A percentile compares a stretch with the other conserved stretches of the same genome.
Conservation (phyloP, 2,888 invertebrate genomes). For the Nectonema munidae region DNA sequence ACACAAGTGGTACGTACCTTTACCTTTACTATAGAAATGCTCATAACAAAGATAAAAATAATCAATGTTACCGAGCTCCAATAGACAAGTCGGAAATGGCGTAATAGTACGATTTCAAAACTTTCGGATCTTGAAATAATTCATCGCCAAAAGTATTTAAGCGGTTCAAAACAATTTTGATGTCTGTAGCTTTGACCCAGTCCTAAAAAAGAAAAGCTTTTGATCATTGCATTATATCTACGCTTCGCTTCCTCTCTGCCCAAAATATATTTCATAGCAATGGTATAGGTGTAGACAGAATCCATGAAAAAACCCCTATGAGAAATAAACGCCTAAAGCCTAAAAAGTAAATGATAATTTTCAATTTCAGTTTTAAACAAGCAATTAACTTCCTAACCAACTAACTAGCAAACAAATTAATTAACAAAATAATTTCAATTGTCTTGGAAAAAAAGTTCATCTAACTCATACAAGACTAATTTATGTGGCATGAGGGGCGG, state of each 20-base stretch:
- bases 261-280: background rate
- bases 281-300: background rate
- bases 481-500: no score
- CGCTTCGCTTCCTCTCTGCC: background rate
- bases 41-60: slow-evolving; percentile 1
- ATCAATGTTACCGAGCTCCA: slow-evolving; percentile 29
- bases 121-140: slow-evolving; percentile 58
- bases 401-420: no score
- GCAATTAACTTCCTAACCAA: no score
- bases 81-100: slow-evolving; percentile 36
- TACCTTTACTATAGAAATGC: no score
- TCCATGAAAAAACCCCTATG: background rate
- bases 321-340: background rate
- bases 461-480: no score
- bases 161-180: slow-evolving; percentile 54
- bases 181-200: slow-evolving; percentile 85
- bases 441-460: no score
- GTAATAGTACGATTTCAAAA: slow-evolving; percentile 76
- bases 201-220: slow-evolving; percentile 27
- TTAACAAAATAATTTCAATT: no score
- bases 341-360: no score
- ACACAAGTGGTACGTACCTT: no score
- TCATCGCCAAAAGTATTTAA: slow-evolving; percentile 95
- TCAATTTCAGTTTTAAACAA: no score
- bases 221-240: no score